Conservation (phyloP, 2,113 vertebrate genomes). For the Hippolais icterina region DNA sequence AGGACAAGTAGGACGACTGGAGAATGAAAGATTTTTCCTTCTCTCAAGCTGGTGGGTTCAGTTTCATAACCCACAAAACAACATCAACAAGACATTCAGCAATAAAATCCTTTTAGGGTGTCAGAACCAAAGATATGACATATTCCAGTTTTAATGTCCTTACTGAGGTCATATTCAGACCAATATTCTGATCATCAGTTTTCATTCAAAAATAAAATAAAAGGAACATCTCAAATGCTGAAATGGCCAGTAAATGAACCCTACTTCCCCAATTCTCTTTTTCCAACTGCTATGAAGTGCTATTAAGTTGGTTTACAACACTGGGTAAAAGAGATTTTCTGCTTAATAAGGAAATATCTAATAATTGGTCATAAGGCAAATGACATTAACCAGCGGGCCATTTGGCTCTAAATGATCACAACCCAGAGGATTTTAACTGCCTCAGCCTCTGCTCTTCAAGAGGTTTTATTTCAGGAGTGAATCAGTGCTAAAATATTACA, state of each 20-base stretch:
- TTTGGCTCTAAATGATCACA: conserved; percentile 41
- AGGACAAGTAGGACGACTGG: neutral
- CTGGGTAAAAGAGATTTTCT: neutral
- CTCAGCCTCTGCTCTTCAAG: conserved; percentile 51
- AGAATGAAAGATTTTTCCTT: neutral
- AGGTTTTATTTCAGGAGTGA: conserved; percentile 74
- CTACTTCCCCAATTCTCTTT: neutral
- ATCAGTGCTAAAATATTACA: conserved; percentile 74
- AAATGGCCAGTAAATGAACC: neutral
- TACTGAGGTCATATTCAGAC: neutral
- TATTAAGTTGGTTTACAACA: conserved; percentile 24
- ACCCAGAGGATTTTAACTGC: conserved; percentile 41
- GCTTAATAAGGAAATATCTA: conserved; percentile 56
- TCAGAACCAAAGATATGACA: neutral
- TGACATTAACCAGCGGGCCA: conserved; percentile 21
- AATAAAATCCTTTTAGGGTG: neutral
- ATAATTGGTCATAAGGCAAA: conserved; percentile 55
- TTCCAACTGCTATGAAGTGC: neutral
- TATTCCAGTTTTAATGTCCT: neutral
- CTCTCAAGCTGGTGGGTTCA: neutral
- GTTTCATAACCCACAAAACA: neutral
- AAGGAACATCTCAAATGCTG: neutral
- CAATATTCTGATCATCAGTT: neutral
- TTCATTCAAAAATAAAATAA: neutral
- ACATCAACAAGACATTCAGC: neutral